Base-by-base conservation (phyloP, 1,140 invertebrate species). In the Drosophila ambigua region DNA sequence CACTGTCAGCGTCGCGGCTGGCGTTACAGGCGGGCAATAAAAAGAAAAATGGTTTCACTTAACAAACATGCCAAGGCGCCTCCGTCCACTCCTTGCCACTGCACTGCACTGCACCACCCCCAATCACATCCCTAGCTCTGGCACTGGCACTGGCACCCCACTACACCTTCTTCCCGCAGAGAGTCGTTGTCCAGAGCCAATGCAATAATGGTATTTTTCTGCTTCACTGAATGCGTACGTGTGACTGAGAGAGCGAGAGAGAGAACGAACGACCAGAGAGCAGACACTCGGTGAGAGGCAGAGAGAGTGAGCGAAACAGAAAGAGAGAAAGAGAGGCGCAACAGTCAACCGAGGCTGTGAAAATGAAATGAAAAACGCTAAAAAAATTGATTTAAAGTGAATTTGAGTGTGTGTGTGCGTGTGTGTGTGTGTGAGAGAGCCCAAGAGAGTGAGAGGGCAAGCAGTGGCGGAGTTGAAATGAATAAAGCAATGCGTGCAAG, bases 11-110 rank as follows among this genome's bases (percentile, higher is more conserved):
- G 66, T 35, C 53, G 23, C 26, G 53, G 67, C 50, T 48, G 44
- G 26, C 49, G 61, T 41, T 41, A 63, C 54, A 48, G 60, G 53
- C 46, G 61, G 54, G 64, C 78, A 89, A 88, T 77, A 79, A 84
- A 88, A 89, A 79, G 69, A 90, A 87, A 90, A 88, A 90, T 90
- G 82, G 87, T 90, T 90, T 90, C 82, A 90, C 88, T 90, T 90
- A 90, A 88, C 82, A 73, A 72, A 77, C 73, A 83, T 89, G 66
- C 78, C 69, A 87, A 85, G 82, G 79, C 81, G 77, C 79, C 76
- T 69, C 60, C 68, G 35, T 39, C 35, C 35, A 39, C 35, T 39
- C 11, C 35, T 39, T 50, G 28, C 69, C 65, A 52, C 43, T 31
- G 13, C 35, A 15, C 24, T 31, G 35, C 35, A 39, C 35, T 39